phyloP scores from a whole-genome alignment of 2,797 vertebrate genomes.

The Mallotus villosus region DNA sequence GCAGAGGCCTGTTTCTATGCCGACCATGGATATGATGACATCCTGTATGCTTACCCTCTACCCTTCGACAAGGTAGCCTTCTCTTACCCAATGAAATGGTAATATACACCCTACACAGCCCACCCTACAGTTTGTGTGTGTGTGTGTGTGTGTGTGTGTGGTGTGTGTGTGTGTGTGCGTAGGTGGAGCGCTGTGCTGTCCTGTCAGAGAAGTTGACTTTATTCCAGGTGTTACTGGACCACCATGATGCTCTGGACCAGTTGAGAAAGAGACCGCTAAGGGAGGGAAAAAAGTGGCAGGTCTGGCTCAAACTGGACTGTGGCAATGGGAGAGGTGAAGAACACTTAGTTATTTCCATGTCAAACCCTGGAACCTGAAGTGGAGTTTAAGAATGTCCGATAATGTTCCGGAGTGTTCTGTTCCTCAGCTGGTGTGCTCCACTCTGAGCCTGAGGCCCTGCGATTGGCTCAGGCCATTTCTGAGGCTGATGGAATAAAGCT shows the following conservation, averaged over 20 bases:
- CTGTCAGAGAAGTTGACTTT: constrained; percentile 72
- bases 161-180: constrained; percentile 13
- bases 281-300: constrained; percentile 71
- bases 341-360: background rate
- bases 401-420: constrained; percentile 11
- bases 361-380: background rate
- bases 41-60: constrained; percentile 80
- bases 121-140: background rate
- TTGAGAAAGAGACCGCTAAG: constrained; percentile 64
- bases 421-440: constrained; percentile 74
- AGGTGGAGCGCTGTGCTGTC: constrained; percentile 72
- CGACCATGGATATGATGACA: constrained; percentile 81
- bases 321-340: constrained; percentile 79
- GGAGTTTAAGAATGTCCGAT: background rate
- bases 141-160: constrained; percentile 10
- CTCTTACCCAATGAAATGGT: background rate
- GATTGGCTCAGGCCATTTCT: constrained; percentile 69
- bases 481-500: constrained; percentile 67
- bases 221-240: constrained; percentile 81
- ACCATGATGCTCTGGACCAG: constrained; percentile 62
- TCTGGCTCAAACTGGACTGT: constrained; percentile 85
- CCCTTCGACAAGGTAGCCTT: constrained; percentile 73
- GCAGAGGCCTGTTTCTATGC: constrained; percentile 80
- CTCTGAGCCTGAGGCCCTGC: constrained; percentile 64
- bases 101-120: background rate